Evolutionary conservation across 2,797 vertebrate species (phyloP).

Genomic region (Girardinus metallicus): DNA sequence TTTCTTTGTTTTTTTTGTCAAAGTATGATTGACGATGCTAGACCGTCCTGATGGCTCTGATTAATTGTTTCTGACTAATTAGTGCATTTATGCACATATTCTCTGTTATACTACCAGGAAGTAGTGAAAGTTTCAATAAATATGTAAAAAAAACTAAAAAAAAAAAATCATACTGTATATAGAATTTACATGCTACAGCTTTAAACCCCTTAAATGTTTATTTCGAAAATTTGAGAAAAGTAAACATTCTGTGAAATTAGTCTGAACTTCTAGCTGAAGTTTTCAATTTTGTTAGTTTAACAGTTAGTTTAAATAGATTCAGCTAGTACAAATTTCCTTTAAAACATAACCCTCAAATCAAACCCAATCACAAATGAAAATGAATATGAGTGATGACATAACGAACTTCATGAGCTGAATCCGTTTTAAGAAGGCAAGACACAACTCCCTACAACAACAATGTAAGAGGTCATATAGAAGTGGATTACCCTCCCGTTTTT

Average conservation of each 20-base stretch:
- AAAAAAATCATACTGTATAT: neutral
- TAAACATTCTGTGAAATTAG: neutral
- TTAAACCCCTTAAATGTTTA: neutral
- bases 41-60: too few species aligned
- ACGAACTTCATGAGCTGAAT: neutral
- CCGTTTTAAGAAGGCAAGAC: neutral
- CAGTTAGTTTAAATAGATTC: neutral
- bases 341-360: neutral
- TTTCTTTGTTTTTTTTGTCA: too few species aligned
- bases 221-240: neutral
- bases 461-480: neutral
- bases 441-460: neutral
- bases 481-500: neutral
- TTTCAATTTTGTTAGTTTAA: neutral
- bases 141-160: too few species aligned
- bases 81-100: too few species aligned
- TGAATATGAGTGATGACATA: neutral
- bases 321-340: neutral
- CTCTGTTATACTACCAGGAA: too few species aligned
- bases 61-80: too few species aligned
- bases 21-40: too few species aligned
- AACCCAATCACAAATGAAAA: neutral
- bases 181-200: too few species aligned
- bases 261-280: neutral
- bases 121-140: too few species aligned